These are phyloP conservation scores for Diadromus collaris DNA, from an alignment of 2,888 invertebrate genomes.

Conservation along the genomic window DNA sequence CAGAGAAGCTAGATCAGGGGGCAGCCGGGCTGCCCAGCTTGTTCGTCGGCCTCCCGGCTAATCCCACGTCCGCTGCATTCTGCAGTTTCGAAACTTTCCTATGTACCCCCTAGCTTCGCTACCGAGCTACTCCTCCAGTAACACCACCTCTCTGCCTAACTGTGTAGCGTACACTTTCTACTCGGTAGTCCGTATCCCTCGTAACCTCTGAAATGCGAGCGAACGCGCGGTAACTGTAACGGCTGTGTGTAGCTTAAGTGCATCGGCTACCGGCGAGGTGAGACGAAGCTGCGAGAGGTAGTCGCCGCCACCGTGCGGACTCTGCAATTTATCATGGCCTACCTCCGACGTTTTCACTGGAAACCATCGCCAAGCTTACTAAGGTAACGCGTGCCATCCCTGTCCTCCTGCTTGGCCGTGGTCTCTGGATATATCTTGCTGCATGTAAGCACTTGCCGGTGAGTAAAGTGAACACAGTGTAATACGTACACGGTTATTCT, in stretches of 20 bases:
- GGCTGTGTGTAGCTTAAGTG: constrained; percentile 71
- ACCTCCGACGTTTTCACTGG: constrained; percentile 62
- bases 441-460: neutral
- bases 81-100: constrained; percentile 78
- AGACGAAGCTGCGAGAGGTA: constrained; percentile 30
- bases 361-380: constrained; percentile 53
- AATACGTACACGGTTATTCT: constrained; percentile 13
- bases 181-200: constrained; percentile 29
- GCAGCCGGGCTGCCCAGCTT: constrained; percentile 35
- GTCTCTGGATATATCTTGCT: constrained; percentile 31
- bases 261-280: constrained; percentile 60
- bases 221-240: constrained; percentile 69
- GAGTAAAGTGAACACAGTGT: neutral
- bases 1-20: constrained; percentile 27
- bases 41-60: constrained; percentile 67
- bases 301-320: constrained; percentile 55
- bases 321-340: constrained; percentile 70
- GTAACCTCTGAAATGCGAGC: constrained; percentile 44
- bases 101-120: constrained; percentile 36
- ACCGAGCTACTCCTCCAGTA: constrained; percentile 30
- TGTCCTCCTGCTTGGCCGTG: constrained; percentile 16
- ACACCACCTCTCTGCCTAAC: constrained; percentile 25
- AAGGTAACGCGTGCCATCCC: constrained; percentile 26
- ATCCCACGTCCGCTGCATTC: constrained; percentile 77
- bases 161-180: constrained; percentile 24